A percentile compares a stretch with the other conserved stretches of the same genome.
Conservation (phyloP, 1,140 invertebrate species). For the Ptiloglossa arizonensis region DNA sequence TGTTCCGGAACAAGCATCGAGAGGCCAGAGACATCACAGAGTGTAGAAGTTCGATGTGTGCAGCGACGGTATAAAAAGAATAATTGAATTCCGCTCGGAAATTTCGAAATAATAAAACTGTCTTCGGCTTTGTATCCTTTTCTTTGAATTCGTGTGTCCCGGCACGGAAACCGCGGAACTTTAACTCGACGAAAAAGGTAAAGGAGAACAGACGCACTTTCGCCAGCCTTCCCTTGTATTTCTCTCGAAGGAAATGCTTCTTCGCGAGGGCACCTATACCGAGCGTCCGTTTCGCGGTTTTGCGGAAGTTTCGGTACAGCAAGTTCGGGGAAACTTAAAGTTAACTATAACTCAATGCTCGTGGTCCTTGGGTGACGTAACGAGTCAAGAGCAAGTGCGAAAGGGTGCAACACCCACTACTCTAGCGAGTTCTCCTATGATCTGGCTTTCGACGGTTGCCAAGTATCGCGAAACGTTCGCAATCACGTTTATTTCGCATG, state of each 20-base stretch:
- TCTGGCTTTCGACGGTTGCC: no score
- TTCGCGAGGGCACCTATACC: conserved; percentile 19
- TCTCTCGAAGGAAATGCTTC: conserved; percentile 41
- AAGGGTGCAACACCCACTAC: conserved; percentile 33
- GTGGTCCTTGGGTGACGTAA: conserved; percentile 39
- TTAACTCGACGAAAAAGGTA: conserved; percentile 2
- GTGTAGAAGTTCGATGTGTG: conserved; percentile 11
- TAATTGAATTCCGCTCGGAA: conserved; percentile 18
- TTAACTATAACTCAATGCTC: conserved; percentile 63
- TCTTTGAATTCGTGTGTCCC: conserved; percentile 1
- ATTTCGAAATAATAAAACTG: conserved; percentile 24
- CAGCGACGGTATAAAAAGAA: background rate
- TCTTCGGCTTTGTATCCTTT: background rate
- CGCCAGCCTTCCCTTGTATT: conserved; percentile 25
- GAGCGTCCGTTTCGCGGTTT: conserved; percentile 54
- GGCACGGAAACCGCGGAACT: conserved; percentile 5
- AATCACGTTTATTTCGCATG: no score
- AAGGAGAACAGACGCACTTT: conserved; percentile 36
- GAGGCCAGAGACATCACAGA: background rate
- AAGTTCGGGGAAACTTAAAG: conserved; percentile 58
- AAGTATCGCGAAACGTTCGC: no score
- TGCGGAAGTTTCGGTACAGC: conserved; percentile 49
- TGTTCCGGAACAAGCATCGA: no score
- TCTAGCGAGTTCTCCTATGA: conserved; percentile 11
- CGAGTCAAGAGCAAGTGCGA: conserved; percentile 48